Base-by-base conservation (phyloP, 37 sponge, comb jelly and placozoan genomes). In the Chondrosia reniformis region DNA sequence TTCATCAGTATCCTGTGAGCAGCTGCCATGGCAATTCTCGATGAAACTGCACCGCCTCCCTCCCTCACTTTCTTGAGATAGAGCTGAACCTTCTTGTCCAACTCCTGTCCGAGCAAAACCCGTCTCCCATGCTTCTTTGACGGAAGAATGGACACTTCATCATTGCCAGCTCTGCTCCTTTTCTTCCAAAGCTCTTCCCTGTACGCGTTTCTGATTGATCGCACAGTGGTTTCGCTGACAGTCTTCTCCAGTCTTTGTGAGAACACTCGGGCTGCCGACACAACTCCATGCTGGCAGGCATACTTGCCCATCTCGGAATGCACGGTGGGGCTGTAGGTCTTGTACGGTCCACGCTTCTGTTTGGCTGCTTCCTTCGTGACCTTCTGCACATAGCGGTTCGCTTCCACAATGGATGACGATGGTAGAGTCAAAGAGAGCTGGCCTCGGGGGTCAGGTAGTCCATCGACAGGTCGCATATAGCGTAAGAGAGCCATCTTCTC, bases 301-400 rank as follows among this genome's bases (percentile, higher is more conserved):
- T 75, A 75, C 32, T 75, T 43, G 6, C 76, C 54, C 9, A 75
- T 75, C 17, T 75, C 54, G 21, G 76, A 12, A 75, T 55, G 76
- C n/a, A 46, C 55, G 28, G 6, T 22, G 6, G 76, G 7, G 33
- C 39, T 67, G 71, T 67, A 67, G 41, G 12, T 52, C 36, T 45
- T 45, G 76, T 75, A 75, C 6, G 76, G 76, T 6, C 54, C 76
- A 52, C 54, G 55, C 54, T 75, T 45, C 54, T 75, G 43, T 44
- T 10, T 55, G 6, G 41, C 28, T 7, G 30, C 76, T n/a, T n/a
- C n/a, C n/a, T n/a, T n/a, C n/a, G n/a, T n/a, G n/a, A n/a, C n/a
- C n/a, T 52, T 32, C 54, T 27, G 9, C 6, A 75, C 49, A 24
- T 75, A 49, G 43, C 33, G 24, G 54, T 75, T 75, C 6, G 54